Evolutionary conservation across 2,797 vertebrate species (phyloP), one percentile per base, ranked within the genome.

Genomic region (Halcyon badia): DNA sequence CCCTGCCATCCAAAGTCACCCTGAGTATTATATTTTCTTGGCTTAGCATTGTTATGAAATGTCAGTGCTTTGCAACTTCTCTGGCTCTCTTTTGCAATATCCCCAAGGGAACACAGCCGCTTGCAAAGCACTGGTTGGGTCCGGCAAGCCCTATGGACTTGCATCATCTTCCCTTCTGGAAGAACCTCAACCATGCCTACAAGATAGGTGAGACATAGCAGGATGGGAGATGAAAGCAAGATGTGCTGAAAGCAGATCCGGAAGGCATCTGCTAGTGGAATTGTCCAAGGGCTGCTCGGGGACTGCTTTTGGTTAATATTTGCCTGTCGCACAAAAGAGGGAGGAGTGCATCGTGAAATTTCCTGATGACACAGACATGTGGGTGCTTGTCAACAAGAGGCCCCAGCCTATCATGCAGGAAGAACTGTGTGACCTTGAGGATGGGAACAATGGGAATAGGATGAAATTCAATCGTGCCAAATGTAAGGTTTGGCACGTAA

Each of bases 321-420:
- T 89, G 93, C 69, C 77, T 69, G 92, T 93, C 46, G 3, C 83
- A 96, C 94, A 96, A 88, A 95, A 49, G 88, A 96, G 95, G 96
- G 96, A 96, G 96, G 94, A 84, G 90, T 33, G 51, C 44, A 6
- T 76, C 35, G 1, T 41, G 90, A 95, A 82, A 92, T 92, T 96
- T 97, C 93, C 96, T 94, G 94, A 92, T 94, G 96, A 87, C 90
- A 97, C 83, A 93, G 90, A 42, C 89, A 30, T 71, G 51, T 3
- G 3, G 88, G 93, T 2, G 1, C 86, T 72, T 89, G 92, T 97
- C 96, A 90, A 79, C 31, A 37, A 82, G 92, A 66, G 90, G 94
- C 75, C 75, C 71, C 86, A 51, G 94, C 58, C 94, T 94, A 95
- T 94, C 96, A 96, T 82, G 80, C 94, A 97, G 96, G 96, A 96